A percentile compares a stretch with the other conserved stretches of the same genome.
phyloP scores from a whole-genome alignment of 2,113 vertebrate species.

The Leucosticte australis region DNA sequence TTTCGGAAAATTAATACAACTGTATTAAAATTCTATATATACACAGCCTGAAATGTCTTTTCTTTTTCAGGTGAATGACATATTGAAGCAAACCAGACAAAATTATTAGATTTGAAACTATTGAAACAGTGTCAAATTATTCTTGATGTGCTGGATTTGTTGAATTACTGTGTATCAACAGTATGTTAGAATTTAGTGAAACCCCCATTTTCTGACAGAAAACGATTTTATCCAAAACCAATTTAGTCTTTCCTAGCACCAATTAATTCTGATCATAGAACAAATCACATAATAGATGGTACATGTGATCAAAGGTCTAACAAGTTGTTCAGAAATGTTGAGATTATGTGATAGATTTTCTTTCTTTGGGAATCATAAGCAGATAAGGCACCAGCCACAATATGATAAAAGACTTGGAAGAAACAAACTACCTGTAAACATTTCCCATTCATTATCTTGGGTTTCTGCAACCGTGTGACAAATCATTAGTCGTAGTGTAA shows the following conservation, averaged over 20 bases:
- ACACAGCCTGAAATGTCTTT: not conserved
- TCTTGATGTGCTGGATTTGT: not conserved
- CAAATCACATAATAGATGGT: not conserved
- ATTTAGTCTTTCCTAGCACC: not conserved
- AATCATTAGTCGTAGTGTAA: conserved; percentile 77
- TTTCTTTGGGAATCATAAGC: not conserved
- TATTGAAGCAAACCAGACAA: not conserved
- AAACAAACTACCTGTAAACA: conserved; percentile 70
- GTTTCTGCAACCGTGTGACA: conserved; percentile 73
- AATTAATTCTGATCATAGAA: not conserved
- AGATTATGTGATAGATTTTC: conserved; percentile 32
- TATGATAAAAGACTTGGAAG: conserved; percentile 65
- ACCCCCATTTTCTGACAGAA: not conserved
- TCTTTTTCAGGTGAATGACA: not conserved
- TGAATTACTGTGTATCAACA: not conserved
- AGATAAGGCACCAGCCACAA: conserved; percentile 1
- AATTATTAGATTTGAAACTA: not conserved
- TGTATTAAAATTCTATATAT: not conserved
- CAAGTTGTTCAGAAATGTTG: not conserved
- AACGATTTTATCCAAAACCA: not conserved
- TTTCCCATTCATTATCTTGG: conserved; percentile 77
- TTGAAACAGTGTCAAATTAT: not conserved
- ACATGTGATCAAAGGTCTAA: not conserved
- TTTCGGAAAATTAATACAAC: not conserved
- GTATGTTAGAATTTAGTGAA: not conserved